Percentiles rank a stretch among this genome's conserved stretches.
Conservation (phyloP, 1,140 invertebrate genomes). For the Drosophila sp. region DNA sequence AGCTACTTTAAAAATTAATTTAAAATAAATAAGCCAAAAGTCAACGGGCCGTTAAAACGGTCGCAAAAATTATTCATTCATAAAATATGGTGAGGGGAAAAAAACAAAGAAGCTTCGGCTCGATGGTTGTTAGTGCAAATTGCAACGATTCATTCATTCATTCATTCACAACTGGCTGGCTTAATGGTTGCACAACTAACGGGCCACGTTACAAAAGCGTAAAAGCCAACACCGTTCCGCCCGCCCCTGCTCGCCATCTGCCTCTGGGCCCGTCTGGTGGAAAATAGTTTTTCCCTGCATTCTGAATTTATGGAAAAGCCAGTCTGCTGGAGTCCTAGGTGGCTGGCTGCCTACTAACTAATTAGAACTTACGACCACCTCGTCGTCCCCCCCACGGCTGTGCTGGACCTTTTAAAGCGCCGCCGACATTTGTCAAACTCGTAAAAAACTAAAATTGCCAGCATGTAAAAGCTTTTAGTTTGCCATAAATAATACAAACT, state of each 20-base stretch:
- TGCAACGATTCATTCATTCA: constrained; percentile 75
- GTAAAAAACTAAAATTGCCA: constrained; percentile 71
- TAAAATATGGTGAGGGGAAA: constrained; percentile 41
- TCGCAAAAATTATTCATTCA: constrained; percentile 71
- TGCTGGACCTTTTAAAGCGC: constrained; percentile 36
- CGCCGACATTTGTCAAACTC: constrained; percentile 61
- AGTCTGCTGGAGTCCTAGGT: constrained; percentile 22
- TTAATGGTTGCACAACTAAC: constrained; percentile 54
- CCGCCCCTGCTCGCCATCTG: not conserved
- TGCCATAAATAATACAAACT: constrained; percentile 76
- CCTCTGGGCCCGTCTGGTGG: constrained; percentile 20
- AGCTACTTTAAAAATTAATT: constrained; percentile 64
- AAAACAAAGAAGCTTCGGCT: constrained; percentile 24
- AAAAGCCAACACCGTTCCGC: constrained; percentile 42
- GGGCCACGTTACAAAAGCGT: constrained; percentile 17
- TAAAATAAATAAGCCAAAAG: constrained; percentile 48
- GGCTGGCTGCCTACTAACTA: constrained; percentile 22
- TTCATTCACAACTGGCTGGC: constrained; percentile 64
- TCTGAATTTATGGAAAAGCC: constrained; percentile 62
- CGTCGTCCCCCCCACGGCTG: constrained; percentile 8
- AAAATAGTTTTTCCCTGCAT: constrained; percentile 47
- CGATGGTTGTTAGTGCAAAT: constrained; percentile 57
- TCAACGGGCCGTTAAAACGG: constrained; percentile 58
- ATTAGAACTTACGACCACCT: constrained; percentile 74
- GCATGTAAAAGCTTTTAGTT: constrained; percentile 79